Percentiles rank a stretch among this genome's conserved stretches.
Evolutionary conservation across 2,888 invertebrate species (phyloP).

Genomic region (Drosophila kanekoi): DNA sequence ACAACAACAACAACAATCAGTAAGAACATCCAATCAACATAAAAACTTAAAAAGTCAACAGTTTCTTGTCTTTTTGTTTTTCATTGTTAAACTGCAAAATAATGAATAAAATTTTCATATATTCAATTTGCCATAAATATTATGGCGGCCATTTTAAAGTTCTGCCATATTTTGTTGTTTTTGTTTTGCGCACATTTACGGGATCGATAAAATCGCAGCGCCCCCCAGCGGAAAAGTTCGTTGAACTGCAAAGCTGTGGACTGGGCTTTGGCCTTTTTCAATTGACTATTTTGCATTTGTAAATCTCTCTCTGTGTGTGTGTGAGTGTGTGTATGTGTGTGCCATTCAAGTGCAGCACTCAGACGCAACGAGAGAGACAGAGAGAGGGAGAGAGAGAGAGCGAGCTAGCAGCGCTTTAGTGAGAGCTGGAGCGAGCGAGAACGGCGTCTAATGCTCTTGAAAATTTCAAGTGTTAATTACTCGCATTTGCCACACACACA

Average conservation of each 20-base stretch:
- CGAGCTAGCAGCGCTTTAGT: background rate
- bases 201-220: constrained; percentile 50
- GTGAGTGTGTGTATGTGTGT: constrained; percentile 24
- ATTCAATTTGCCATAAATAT: constrained; percentile 64
- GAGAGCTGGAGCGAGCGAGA: constrained; percentile 33
- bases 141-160: constrained; percentile 69
- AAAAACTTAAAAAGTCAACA: constrained; percentile 27
- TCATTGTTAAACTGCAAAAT: constrained; percentile 47
- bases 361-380: constrained; percentile 34
- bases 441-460: constrained; percentile 74
- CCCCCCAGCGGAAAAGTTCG: constrained; percentile 52
- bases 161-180: constrained; percentile 24
- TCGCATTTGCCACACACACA: constrained; percentile 56
- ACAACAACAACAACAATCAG: constrained; percentile 47
- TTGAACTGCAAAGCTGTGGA: constrained; percentile 61
- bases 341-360: constrained; percentile 66
- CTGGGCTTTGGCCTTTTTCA: constrained; percentile 53
- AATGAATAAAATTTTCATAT: constrained; percentile 37
- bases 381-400: constrained; percentile 14
- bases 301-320: constrained; percentile 8
- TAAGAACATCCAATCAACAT: constrained; percentile 53
- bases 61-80: constrained; percentile 14
- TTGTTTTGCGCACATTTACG: background rate
- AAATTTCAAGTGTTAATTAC: constrained; percentile 80
- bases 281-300: constrained; percentile 62